Evolutionary conservation across 2,888 invertebrate genomes (phyloP), one percentile per base, ranked within the genome.

Genomic region (Myathropa florea): DNA sequence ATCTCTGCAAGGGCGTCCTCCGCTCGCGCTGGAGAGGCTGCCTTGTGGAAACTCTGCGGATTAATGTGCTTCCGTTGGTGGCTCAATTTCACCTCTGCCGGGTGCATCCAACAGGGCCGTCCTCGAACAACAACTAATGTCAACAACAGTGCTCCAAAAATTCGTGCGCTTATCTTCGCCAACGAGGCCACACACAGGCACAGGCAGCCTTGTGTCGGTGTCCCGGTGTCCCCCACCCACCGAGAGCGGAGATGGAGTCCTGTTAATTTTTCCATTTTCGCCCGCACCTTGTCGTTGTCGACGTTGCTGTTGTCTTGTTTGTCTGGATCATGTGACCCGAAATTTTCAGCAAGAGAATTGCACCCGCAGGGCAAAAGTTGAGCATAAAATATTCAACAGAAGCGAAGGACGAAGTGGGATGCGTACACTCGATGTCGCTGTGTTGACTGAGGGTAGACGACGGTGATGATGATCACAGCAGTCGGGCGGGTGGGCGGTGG

Each of bases 321-420:
- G 86, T 83, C 83, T 86, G 78, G 86, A 86, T 86, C 78, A 86
- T 86, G 46, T 83, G 86, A 86, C 83, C 83, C 36, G 83, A 83
- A 86, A 83, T 83, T 83, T 86, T 79, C 83, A 73, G 79, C 83
- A 87, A 80, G 87, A 63, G 83, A 83, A 87, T 83, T 87, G 87
- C 87, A 87, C 87, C 87, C 87, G 64, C 68, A 76, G 87, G 87
- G 83, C 80, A 76, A 73, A 83, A 87, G 76, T 76, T 80, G 65
- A 87, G 33, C 83, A 87, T 87, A 72, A 87, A 83, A 83, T 87
- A 83, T 87, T 87, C 87, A 83, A 72, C 79, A 72, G 70, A 18
- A 46, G 46, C 46, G 18, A 7, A 18, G 46, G 33, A 82, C 57
- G 59, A 53, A 55, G 23, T 65, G 70, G 77, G 68, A 70, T 64